Base-by-base conservation (phyloP, 2,888 invertebrate species). In the Onthophagus sagittarius region DNA sequence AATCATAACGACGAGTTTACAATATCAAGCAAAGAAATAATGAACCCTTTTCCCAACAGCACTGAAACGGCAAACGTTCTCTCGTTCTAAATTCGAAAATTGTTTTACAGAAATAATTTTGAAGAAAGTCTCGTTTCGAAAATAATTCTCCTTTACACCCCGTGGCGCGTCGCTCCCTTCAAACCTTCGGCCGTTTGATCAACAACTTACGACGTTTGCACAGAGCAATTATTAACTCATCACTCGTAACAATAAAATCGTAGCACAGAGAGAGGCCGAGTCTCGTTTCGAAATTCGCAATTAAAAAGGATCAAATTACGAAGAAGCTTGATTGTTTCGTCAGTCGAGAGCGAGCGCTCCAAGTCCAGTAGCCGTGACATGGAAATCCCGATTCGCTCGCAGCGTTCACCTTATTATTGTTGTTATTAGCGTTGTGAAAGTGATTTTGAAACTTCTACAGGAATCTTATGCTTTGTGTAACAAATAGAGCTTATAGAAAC, bases 251-350 rank as follows among this genome's bases (percentile, higher is more conserved):
- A 67, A 67, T 67, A 67, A 67, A 67, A 67, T 9, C 32, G 67
- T 67, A 67, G 32, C 31, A 67, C 32, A 15, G 32, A 32, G 67
- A 23, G 32, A 32, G 31, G 23, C 32, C 32, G 67, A 67, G 67
- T 67, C 14, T 15, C 67, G 23, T 67, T 67, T 67, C 67, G 67
- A 67, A 23, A 67, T 67, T 67, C 31, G 67, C 31, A 67, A 67
- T 67, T 67, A 67, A 67, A 67, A 67, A 67, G 31, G 67, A 67
- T 67, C 67, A 67, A 67, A 67, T 67, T 67, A 67, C 67, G 31
- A 67, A 67, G 67, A 67, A 23, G 67, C 31, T 23, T 67, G 67
- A 67, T 67, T 67, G 67, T 31, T 67, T 67, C 32, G 67, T 67
- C 23, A 32, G 32, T 15, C 67, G 67, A 23, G 67, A 31, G 67